A percentile compares a stretch with the other conserved stretches of the same genome.
phyloP scores from a whole-genome alignment of 2,797 vertebrate genomes.

The Lutra lutra region DNA sequence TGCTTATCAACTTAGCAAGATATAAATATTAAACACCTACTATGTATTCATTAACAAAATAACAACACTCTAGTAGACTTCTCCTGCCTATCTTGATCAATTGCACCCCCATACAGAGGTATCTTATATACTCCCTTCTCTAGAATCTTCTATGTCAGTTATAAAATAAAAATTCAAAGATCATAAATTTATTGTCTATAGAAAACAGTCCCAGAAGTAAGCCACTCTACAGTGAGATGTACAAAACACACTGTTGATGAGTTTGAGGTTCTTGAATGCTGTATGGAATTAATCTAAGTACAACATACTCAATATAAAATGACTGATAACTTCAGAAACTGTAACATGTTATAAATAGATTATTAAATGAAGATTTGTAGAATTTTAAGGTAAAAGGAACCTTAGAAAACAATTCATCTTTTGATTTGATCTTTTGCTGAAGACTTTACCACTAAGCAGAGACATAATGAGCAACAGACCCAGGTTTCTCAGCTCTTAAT shows the following conservation, averaged over 20 bases:
- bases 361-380: background rate
- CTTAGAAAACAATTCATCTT: background rate
- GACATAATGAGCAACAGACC: background rate
- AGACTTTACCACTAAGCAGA: background rate
- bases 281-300: background rate
- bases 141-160: background rate
- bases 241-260: background rate
- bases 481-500: background rate
- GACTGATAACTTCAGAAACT: background rate
- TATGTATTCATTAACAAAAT: background rate
- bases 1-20: background rate
- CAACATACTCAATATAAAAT: background rate
- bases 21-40: background rate
- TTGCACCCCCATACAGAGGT: background rate
- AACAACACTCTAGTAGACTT: background rate
- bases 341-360: background rate
- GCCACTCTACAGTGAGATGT: background rate
- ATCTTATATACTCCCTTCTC: background rate
- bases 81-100: background rate
- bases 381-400: background rate
- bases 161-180: background rate
- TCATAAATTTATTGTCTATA: background rate
- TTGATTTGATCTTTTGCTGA: background rate
- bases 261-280: background rate
- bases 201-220: conserved; percentile 1